Base-by-base conservation (phyloP, 30 jellyfish, hydroid and myxozoan species). In the Aurelia sp. region DNA sequence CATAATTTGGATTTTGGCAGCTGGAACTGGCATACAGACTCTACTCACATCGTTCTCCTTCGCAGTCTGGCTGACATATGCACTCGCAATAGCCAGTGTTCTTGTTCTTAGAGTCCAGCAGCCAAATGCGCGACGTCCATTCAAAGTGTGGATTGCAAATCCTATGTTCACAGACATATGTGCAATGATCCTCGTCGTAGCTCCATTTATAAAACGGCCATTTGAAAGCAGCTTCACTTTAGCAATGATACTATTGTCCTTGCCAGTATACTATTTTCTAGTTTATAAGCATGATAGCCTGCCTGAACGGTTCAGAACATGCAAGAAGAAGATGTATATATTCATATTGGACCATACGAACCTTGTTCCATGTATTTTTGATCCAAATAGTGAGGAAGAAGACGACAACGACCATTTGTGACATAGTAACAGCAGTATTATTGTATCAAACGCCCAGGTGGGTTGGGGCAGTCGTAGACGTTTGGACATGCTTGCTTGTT, bases 121-220 rank as follows among this genome's bases (percentile, higher is more conserved):
- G 37, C 86, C 86, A 8, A 57, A 75, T 53, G 59, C 58, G 1
- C 66, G 47, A 1, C 53, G 86, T 17, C 89, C 89, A 3, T 59
- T 78, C 80, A 78, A 61, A 60, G 89, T 78, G 19, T 78, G 78
- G 78, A 31, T 78, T 35, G 66, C 48, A 27, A 78, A 61, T 52
- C 89, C 89, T 27, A 64, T 78, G 3, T 59, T 78, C 48, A 61
- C 51, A 50, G 40, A 58, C 18, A 12, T 78, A 33, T 11, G 61
- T 10, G 66, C 79, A 6, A 23, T 62, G 40, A 31, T 10, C 11
- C 80, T 78, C 1, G 68, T 78, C n/a, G 9, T 58, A 13, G 31
- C 19, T 57, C 87, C 87, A 60, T 76, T 76, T 4, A 13, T 51
- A 73, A 73, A 73, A 16, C 33, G 27, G 44, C 84, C 84, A 69